A percentile compares a stretch with the other conserved stretches of the same genome.
Evolutionary conservation across 2,888 invertebrate species (phyloP).

Genomic region (Nudaria mundana): DNA sequence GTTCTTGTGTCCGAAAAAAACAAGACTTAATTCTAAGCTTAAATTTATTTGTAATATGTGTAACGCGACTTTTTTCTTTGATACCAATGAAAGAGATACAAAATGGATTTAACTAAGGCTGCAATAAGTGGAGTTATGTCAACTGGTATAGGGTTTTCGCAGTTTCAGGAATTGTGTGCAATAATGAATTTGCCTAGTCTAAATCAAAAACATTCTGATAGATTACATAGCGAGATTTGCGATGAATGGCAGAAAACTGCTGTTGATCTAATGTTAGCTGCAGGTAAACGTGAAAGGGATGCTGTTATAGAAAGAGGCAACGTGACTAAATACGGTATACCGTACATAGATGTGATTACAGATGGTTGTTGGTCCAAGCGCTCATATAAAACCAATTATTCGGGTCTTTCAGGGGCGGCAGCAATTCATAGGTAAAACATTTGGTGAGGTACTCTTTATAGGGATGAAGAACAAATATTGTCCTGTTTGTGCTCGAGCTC

Average conservation of each 20-base stretch:
- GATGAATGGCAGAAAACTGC: not conserved
- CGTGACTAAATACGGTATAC: not conserved
- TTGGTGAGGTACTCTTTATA: no score
- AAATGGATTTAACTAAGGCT: not conserved
- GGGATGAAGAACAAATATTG: no score
- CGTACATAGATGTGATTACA: no score
- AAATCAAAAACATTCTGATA: not conserved
- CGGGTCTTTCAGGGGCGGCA: no score
- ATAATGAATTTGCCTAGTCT: not conserved
- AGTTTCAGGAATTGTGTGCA: not conserved
- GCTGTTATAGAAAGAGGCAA: not conserved
- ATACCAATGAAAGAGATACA: not conserved
- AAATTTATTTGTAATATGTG: not conserved
- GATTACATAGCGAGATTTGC: not conserved
- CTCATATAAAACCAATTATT: no score
- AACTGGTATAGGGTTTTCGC: not conserved
- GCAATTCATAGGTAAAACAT: no score
- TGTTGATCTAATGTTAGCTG: not conserved
- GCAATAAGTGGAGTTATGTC: not conserved
- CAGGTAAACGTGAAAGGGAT: not conserved
- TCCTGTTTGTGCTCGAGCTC: no score
- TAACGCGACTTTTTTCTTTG: not conserved
- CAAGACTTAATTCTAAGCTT: not conserved
- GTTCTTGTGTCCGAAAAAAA: not conserved
- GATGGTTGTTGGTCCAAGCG: no score